Base-by-base conservation (phyloP, 2,113 vertebrate genomes). In the Gopherus evgoodei region DNA sequence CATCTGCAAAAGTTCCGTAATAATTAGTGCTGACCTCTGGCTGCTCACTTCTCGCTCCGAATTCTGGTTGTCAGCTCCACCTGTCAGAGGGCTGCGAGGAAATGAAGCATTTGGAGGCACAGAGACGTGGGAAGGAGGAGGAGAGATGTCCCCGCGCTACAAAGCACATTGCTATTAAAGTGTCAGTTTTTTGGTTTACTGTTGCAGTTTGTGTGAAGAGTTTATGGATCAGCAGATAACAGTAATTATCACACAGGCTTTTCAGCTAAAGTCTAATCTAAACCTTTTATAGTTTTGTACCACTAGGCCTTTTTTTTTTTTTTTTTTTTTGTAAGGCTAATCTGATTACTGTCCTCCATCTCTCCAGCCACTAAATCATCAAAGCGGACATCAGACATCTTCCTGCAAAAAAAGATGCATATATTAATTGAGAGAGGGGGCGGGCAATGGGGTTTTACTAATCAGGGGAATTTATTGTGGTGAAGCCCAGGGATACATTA, bases 141-240 rank as follows among this genome's bases (percentile, higher is more conserved):
- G 92, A 95, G 96, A 94, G 89, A 88, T 92, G 83, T 93, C 91
- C 91, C 92, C 0, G 13, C 1, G 2, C 92, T 93, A 96, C 91
- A 96, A 90, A 91, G 91, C 72, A 91, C 94, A 92, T 81, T 94
- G 95, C 97, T 96, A 98, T 98, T 98, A 98, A 98, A 96, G 96
- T 98, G 97, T 98, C 97, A 98, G 97, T 87, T 96, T 96, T 97
- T 95, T 98, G 94, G 96, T 98, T 98, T 97, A 97, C 97, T 96
- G 96, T 97, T 97, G 98, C 97, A 97, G 97, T 98, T 98, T 97
- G 96, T 97, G 97, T 94, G 94, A 96, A 96, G 94, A 97, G 96
- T 98, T 98, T 98, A 98, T 98, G 97, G 98, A 98, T 98, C 98
- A 98, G 98, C 97, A 98, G 98, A 98, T 98, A 98, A 97, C 96